Percentiles rank a stretch among this genome's conserved stretches.
phyloP scores from a whole-genome alignment of 1,140 invertebrate genomes.

The Orius laevigatus region DNA sequence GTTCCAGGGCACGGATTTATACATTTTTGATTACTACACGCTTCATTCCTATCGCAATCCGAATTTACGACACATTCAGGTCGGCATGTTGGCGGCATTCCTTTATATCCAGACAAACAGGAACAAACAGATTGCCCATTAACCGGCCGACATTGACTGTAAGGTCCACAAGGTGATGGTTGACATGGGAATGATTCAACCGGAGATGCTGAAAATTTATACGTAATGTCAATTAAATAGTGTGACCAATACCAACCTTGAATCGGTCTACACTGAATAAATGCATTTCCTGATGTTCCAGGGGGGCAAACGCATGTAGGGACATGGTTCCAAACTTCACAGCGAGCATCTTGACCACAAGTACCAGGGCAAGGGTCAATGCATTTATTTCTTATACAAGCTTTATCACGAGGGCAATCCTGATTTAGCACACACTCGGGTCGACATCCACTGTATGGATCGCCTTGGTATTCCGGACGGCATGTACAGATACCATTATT shows the following conservation, averaged over 20 bases:
- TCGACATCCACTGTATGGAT: conserved; percentile 42
- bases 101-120: conserved; percentile 44
- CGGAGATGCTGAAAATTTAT: conserved; percentile 15
- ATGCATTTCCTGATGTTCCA: conserved; percentile 54
- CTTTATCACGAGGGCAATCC: conserved; percentile 42
- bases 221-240: neutral
- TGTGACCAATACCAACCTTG: conserved; percentile 32
- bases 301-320: conserved; percentile 48
- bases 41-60: conserved; percentile 46
- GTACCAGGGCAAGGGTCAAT: conserved; percentile 55
- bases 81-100: conserved; percentile 50
- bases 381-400: conserved; percentile 58
- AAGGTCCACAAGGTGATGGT: conserved; percentile 36
- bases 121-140: conserved; percentile 46
- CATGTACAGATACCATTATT: conserved; percentile 40
- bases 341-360: conserved; percentile 51
- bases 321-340: conserved; percentile 44
- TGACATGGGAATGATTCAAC: conserved; percentile 28
- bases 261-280: conserved; percentile 39
- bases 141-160: conserved; percentile 41
- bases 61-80: conserved; percentile 59
- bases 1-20: conserved; percentile 51
- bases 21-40: conserved; percentile 54
- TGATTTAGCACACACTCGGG: conserved; percentile 45
- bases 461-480: conserved; percentile 39